Base-by-base conservation (phyloP, 2,888 invertebrate species). In the Elegia similella region DNA sequence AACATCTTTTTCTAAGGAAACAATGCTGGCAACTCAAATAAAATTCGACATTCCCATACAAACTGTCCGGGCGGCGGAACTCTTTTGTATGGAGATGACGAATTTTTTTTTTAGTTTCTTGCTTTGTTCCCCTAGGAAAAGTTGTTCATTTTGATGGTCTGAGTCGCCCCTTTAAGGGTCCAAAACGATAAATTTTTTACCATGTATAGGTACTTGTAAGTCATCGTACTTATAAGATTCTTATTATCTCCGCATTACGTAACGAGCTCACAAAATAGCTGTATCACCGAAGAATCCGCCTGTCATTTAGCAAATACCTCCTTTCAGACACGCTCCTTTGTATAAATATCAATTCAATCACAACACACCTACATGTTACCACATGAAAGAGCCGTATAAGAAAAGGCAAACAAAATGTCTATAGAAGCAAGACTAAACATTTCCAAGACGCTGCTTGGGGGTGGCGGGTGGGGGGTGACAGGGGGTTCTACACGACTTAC, bases 391-490 rank as follows among this genome's bases (percentile, higher is more conserved):
- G 61, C 67, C 67, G 65, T 66, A 78, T 80, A 84, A 86, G 82
- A 84, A 80, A 82, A 80, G 76, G 73, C 82, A 85, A 88, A 88
- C 86, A 88, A 88, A 87, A 85, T 79, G 73, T 78, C 79, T 87
- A 82, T 83, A 82, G 79, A 79, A 74, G 78, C 79, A 80, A 80
- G 80, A 84, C 87, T 84, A 82, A 86, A 56, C 56, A 56, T 56
- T 56, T 56, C 56, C 56, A 56, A 56, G 56, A 56, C 56, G 56
- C 29, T 56, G 47, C 47, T 55, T 42, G 42, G 48, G 55, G 55
- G 55, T 55, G 55, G 55, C 10, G 30, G 55, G 55, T 29, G 55
- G 17, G 13, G 16, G 42, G 5, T 17, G 42, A 13, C 12, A 42
- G 29, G 56, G 42, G 48, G 23, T 38, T 6, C 17, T 29, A 30